A percentile compares a stretch with the other conserved stretches of the same genome.
Conservation (phyloP, 2,888 invertebrate genomes). For the Netelia inedita region DNA sequence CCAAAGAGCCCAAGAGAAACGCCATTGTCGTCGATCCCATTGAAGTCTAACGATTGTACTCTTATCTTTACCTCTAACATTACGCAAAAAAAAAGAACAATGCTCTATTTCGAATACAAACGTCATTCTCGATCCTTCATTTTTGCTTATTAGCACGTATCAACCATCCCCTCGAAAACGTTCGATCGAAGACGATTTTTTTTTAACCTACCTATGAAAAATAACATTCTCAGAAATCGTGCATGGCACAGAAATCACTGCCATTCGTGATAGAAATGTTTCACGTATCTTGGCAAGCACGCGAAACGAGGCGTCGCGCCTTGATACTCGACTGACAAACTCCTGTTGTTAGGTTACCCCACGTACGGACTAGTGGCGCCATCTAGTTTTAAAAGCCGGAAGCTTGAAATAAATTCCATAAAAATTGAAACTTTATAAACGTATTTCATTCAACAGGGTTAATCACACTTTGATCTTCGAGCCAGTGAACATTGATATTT, state of each 20-base stretch:
- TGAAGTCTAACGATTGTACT: constrained; percentile 72
- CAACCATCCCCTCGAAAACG: constrained; percentile 5
- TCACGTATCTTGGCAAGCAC: not conserved
- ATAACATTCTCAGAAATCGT: not conserved
- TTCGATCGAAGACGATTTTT: not conserved
- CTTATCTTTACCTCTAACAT: constrained; percentile 60
- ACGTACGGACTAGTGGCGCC: not conserved
- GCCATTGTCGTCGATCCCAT: constrained; percentile 81
- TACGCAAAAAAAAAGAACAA: constrained; percentile 58
- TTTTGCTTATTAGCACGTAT: constrained; percentile 17
- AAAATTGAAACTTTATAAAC: constrained; percentile 18
- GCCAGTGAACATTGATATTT: constrained; percentile 49
- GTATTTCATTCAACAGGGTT: constrained; percentile 55
- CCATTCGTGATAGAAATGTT: not conserved
- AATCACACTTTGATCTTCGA: constrained; percentile 50
- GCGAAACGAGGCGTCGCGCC: not conserved
- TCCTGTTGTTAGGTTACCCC: not conserved
- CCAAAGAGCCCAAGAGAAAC: constrained; percentile 80
- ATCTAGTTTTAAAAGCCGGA: not conserved
- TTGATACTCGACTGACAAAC: too few species aligned
- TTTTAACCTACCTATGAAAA: not conserved
- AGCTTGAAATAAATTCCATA: not conserved
- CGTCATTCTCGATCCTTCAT: constrained; percentile 4
- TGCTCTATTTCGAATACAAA: constrained; percentile 51
- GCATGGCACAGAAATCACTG: not conserved